Evolutionary conservation across 2,888 invertebrate species (phyloP), one percentile per base, ranked within the genome.

Genomic region (Actias luna): DNA sequence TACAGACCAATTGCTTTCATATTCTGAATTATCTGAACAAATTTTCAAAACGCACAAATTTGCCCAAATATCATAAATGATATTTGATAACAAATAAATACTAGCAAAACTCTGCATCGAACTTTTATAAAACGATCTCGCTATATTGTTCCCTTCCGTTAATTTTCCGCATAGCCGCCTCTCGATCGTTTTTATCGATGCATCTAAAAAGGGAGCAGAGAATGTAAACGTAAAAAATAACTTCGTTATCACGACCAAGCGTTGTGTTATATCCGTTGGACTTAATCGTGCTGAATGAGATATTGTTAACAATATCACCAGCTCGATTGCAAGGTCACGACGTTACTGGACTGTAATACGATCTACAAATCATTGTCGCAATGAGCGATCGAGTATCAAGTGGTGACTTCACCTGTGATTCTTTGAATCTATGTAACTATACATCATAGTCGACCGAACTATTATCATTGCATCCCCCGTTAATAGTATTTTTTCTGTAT

Each of bases 251-350:
- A 29, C 29, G 29, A 29, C 5, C 55, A 8, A 55, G 46, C 12
- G 46, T 29, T 55, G 55, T 55, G 18, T 55, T 29, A n/a, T 55
- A 55, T 55, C 55, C 55, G 29, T n/a, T 55, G n/a, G 18, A 18
- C n/a, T n/a, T 16, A 55, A n/a, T n/a, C 22, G 25, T 25, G 4
- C 4, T 14, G 46, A 25, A 25, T 50, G 2, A 50, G 25, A 12
- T 50, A 50, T 50, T 50, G 25, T 50, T 8, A 50, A 50, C 46
- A 25, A 50, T 22, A 12, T 25, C 10, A 22, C 2, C 46, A 12
- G 46, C 2, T 39, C 36, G 1, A 22, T 22, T 50, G 46, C 10
- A 50, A 50, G 46, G 46, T 50, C 25, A 25, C 22, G 25, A 50
- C 25, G 22, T 8, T 50, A 50, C 46, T 50, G 46, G 46, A 50